Evolutionary conservation across 2,113 vertebrate species (phyloP).

Genomic region (Planiliza haematocheilus): DNA sequence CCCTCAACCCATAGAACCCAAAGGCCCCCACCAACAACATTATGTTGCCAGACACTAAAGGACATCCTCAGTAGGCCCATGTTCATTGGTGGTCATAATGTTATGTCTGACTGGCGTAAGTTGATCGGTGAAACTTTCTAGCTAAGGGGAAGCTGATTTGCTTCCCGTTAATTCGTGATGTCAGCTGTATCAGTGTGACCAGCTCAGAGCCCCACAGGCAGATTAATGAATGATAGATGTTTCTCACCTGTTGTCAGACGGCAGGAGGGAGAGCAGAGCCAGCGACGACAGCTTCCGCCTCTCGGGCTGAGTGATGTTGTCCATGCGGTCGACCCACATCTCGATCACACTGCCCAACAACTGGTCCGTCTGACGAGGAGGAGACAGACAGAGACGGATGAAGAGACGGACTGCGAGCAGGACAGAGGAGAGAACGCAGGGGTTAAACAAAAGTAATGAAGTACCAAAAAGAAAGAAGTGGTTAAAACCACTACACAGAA

Average conservation of each 20-base stretch:
- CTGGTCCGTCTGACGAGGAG: conserved; percentile 86
- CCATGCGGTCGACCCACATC: conserved; percentile 99
- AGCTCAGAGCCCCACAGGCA: conserved; percentile 25
- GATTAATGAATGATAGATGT: conserved; percentile 22
- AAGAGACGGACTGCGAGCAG: not conserved
- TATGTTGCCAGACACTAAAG: too few relatives aligned
- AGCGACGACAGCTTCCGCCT: conserved; percentile 96
- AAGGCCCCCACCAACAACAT: too few relatives aligned
- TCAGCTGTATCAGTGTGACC: not conserved
- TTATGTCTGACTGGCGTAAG: too few relatives aligned
- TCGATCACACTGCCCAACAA: conserved; percentile 93
- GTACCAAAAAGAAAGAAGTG: not conserved
- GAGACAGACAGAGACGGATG: conserved; percentile 2
- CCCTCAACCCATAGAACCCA: too few relatives aligned
- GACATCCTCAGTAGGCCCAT: too few relatives aligned
- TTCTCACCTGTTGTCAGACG: conserved; percentile 90
- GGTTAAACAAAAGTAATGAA: conserved; percentile 4
- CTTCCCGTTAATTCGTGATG: too few relatives aligned
- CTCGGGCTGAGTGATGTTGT: conserved; percentile 98
- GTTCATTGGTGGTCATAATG: too few relatives aligned
- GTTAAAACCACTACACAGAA: not conserved
- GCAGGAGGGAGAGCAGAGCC: conserved; percentile 93
- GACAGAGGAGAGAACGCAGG: not conserved
- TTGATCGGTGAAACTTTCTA: too few relatives aligned
- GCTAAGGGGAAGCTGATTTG: too few relatives aligned